Conservation (phyloP, 2,888 invertebrate genomes). For the Pilophorus perplexus region DNA sequence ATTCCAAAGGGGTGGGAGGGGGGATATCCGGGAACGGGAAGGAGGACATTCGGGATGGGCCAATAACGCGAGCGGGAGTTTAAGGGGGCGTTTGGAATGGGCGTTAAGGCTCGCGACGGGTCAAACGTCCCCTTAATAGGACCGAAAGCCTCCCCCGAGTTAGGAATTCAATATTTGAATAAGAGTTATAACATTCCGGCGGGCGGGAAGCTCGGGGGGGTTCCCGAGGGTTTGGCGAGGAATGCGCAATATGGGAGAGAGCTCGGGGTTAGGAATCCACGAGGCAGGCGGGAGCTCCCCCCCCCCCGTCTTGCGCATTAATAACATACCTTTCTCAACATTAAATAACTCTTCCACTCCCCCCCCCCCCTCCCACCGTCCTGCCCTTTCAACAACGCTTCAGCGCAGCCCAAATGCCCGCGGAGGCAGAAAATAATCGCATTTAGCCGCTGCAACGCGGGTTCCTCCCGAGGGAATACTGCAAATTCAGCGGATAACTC, state of each 20-base stretch:
- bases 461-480: no score
- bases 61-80: conserved; percentile 8
- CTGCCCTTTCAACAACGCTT: no score
- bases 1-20: neutral
- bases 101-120: neutral
- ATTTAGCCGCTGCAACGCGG: no score
- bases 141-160: no score
- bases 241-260: conserved; percentile 23
- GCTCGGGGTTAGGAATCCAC: conserved; percentile 19
- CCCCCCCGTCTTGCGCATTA: conserved; percentile 34
- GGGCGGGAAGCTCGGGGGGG: neutral
- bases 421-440: no score
- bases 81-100: neutral
- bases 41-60: conserved; percentile 1
- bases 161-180: conserved; percentile 40
- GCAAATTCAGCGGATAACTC: no score
- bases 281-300: conserved; percentile 2
- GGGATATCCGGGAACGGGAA: conserved; percentile 1
- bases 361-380: neutral
- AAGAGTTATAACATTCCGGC: conserved; percentile 31
- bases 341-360: conserved; percentile 21
- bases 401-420: conserved; percentile 9
- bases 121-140: neutral
- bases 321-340: conserved; percentile 34
- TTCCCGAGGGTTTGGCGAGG: neutral